Evolutionary conservation across 2,113 vertebrate genomes (phyloP).

Genomic region (Hippolais icterina): DNA sequence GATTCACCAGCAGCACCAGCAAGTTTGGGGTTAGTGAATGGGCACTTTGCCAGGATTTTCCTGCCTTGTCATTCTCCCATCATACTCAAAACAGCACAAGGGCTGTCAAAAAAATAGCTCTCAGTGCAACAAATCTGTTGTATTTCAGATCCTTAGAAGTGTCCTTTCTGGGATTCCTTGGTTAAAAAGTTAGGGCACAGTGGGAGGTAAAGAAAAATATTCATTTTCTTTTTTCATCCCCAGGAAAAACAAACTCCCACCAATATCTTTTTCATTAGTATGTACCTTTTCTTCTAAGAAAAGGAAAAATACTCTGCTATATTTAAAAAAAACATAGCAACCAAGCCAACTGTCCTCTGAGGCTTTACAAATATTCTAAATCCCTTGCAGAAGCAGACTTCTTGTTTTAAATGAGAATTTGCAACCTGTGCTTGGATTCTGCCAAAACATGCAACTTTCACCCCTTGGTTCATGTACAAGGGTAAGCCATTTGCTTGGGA

Average conservation of each 20-base stretch:
- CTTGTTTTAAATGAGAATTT: not conserved
- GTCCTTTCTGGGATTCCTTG: not conserved
- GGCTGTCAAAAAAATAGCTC: not conserved
- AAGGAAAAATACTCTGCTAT: not conserved
- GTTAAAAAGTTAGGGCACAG: not conserved
- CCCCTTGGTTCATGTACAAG: not conserved
- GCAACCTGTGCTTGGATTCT: not conserved
- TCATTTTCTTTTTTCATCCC: not conserved
- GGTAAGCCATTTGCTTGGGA: not conserved
- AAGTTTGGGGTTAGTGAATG: not conserved
- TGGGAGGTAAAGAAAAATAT: not conserved
- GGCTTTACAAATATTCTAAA: not conserved
- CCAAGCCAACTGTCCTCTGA: not conserved
- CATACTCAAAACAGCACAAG: not conserved
- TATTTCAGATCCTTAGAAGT: not conserved
- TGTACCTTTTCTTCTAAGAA: not conserved
- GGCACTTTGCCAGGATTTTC: not conserved
- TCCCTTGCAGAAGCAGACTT: not conserved
- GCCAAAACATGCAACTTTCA: not conserved
- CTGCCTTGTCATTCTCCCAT: not conserved
- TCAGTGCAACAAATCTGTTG: not conserved
- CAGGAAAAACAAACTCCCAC: not conserved
- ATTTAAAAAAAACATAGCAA: not conserved
- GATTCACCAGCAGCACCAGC: not conserved
- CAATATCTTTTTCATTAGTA: not conserved